phyloP scores from a whole-genome alignment of 2,888 invertebrate species.

The Trichopoda pennipes region DNA sequence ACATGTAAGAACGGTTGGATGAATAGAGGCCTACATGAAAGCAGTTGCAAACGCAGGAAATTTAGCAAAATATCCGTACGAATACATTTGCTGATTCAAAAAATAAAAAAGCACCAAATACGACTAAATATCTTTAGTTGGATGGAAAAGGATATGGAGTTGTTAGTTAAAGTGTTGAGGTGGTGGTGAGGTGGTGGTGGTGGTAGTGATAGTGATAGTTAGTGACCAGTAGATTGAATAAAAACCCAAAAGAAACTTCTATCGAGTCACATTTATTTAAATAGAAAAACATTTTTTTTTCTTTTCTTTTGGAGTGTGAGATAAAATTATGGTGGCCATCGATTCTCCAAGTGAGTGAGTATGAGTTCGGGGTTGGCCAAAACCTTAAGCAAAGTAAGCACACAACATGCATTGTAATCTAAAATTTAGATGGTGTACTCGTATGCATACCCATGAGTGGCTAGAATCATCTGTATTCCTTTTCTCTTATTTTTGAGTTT shows the following conservation, averaged over 20 bases:
- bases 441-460: slow-evolving; percentile 20
- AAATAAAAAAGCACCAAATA: slow-evolving; percentile 37
- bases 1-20: slow-evolving; percentile 34
- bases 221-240: slow-evolving; percentile 45
- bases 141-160: not conserved
- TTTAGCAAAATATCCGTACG: slow-evolving; percentile 32
- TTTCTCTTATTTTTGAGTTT: not conserved
- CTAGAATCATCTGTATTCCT: not conserved
- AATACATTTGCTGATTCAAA: slow-evolving; percentile 5
- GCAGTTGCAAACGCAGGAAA: slow-evolving; percentile 65
- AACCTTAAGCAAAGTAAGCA: slow-evolving; percentile 37
- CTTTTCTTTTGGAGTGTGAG: slow-evolving; percentile 24
- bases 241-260: slow-evolving; percentile 39
- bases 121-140: not conserved
- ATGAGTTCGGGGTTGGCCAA: slow-evolving; percentile 2
- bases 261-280: slow-evolving; percentile 35
- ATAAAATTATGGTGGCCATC: slow-evolving; percentile 14
- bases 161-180: slow-evolving; percentile 3
- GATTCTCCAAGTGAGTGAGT: not conserved
- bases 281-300: slow-evolving; percentile 1
- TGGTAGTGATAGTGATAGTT: slow-evolving; percentile 15
- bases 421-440: slow-evolving; percentile 49
- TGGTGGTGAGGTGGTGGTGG: not conserved
- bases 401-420: slow-evolving; percentile 56
- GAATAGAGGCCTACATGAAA: slow-evolving; percentile 53